Conservation (phyloP, 2,113 vertebrate species). For the Cacatua alba region DNA sequence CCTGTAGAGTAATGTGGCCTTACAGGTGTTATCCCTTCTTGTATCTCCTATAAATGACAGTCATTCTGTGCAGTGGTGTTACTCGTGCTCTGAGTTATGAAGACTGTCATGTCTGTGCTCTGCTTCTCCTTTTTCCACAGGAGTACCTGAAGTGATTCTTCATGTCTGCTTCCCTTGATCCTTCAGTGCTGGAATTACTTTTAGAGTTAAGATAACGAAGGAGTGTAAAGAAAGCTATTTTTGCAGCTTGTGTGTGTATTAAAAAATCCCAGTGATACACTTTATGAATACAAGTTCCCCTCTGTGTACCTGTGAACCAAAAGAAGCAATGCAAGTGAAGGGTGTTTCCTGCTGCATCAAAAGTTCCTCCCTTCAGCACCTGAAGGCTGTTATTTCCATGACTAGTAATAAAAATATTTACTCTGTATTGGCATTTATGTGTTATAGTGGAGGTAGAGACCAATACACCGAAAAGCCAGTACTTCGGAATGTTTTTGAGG, state of each 20-base stretch:
- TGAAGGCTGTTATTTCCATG: neutral
- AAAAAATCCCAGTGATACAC: too few species aligned
- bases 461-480: neutral
- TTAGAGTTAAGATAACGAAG: neutral
- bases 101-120: neutral
- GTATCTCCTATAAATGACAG: neutral
- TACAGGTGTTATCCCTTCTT: accelerated
- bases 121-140: neutral
- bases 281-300: neutral
- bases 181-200: neutral
- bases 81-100: accelerated
- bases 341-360: neutral
- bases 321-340: neutral
- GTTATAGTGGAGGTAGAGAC: neutral
- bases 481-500: neutral
- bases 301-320: neutral
- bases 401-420: neutral
- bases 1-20: neutral
- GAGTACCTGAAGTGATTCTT: neutral
- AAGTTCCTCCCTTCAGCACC: neutral
- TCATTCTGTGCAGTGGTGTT: accelerated
- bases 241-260: neutral
- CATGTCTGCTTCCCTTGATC: neutral
- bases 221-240: neutral
- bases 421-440: accelerated